These are phyloP conservation scores for Serripes groenlandicus DNA, from an alignment of 2,888 invertebrate species.

Conservation along the genomic window DNA sequence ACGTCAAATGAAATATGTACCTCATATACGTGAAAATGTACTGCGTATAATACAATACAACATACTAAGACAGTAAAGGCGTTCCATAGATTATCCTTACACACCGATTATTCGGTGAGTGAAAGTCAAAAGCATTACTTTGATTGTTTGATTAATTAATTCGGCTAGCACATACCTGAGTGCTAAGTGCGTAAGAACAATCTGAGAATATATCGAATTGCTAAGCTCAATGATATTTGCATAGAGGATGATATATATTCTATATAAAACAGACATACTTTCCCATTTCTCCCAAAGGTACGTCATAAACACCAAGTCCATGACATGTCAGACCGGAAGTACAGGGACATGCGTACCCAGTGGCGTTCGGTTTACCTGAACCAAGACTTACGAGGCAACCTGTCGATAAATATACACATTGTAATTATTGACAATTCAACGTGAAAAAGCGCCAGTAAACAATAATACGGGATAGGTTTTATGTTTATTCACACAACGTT, in stretches of 20 bases:
- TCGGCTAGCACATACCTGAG: background rate
- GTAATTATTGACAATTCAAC: too few species aligned
- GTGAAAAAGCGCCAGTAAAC: too few species aligned
- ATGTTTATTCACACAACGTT: too few species aligned
- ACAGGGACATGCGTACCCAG: constrained; percentile 61
- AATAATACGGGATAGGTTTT: too few species aligned
- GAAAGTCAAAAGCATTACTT: background rate
- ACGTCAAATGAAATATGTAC: too few species aligned
- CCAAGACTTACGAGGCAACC: constrained; percentile 51
- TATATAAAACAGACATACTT: constrained; percentile 24
- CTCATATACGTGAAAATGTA: too few species aligned
- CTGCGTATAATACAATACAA: too few species aligned
- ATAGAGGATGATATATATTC: background rate
- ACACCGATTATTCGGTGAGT: too few species aligned
- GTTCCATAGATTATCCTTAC: too few species aligned
- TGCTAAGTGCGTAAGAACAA: background rate
- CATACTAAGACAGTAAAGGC: too few species aligned
- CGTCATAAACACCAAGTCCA: constrained; percentile 43
- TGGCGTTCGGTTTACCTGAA: constrained; percentile 56
- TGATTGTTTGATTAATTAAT: background rate
- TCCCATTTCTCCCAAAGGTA: constrained; percentile 65
- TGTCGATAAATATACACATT: too few species aligned
- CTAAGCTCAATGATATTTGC: background rate
- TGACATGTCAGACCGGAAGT: constrained; percentile 51
- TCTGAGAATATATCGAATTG: background rate